Percentiles rank a stretch among this genome's conserved stretches.
These are phyloP conservation scores for Lepus townsendii DNA, from an alignment of 2,797 vertebrate species.

Conservation along the genomic window DNA sequence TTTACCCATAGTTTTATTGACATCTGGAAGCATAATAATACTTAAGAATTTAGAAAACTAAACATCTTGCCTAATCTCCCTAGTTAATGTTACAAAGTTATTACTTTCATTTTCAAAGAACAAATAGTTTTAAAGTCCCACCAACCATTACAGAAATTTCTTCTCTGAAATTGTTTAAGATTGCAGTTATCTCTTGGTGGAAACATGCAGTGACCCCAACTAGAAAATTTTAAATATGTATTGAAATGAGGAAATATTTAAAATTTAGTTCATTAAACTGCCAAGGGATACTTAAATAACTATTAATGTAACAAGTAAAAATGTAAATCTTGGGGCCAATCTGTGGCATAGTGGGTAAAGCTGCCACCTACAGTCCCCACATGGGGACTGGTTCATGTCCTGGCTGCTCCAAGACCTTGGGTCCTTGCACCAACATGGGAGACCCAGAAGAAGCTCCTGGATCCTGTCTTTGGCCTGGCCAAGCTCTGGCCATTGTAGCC, in stretches of 20 bases:
- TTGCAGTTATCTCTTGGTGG: slow-evolving; percentile 39
- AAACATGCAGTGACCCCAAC: background rate
- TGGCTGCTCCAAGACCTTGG: no score
- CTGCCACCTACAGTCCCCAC: no score
- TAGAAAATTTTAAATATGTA: slow-evolving; percentile 64
- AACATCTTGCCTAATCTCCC: background rate
- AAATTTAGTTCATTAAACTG: slow-evolving; percentile 41
- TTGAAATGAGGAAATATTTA: slow-evolving; percentile 43
- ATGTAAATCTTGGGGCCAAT: background rate
- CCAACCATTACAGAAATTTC: background rate
- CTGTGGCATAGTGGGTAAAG: no score
- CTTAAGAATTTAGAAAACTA: background rate
- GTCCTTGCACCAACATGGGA: no score
- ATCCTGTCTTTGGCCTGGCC: no score
- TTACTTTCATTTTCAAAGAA: slow-evolving; percentile 58
- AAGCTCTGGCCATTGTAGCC: no score
- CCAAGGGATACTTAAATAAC: slow-evolving; percentile 11
- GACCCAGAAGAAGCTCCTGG: no score
- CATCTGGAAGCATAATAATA: slow-evolving; percentile 10
- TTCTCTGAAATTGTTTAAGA: slow-evolving; percentile 51
- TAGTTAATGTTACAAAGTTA: background rate
- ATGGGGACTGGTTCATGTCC: no score
- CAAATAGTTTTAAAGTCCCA: slow-evolving; percentile 52
- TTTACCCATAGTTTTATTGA: slow-evolving; percentile 13
- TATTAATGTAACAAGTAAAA: slow-evolving; percentile 18